Conservation (phyloP, 1,140 invertebrate species). For the Ceratitis capitata region DNA sequence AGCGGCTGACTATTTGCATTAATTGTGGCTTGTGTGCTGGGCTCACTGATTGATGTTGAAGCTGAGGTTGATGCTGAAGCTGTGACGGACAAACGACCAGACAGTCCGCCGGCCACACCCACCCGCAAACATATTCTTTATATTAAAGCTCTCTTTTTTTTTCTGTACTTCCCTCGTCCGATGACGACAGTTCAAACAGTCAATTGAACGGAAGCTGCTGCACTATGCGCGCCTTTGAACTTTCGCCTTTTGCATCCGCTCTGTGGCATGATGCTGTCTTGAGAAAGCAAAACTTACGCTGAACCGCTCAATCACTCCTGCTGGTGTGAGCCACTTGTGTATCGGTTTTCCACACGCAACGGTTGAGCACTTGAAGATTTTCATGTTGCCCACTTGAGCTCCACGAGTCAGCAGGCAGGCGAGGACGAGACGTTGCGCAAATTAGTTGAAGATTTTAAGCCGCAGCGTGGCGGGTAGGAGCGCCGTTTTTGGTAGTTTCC, state of each 20-base stretch:
- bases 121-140: no score
- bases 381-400: not conserved
- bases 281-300: slow-evolving; percentile 39
- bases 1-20: not conserved
- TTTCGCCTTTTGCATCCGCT: slow-evolving; percentile 5
- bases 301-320: slow-evolving; percentile 46
- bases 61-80: not conserved
- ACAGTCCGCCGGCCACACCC: not conserved
- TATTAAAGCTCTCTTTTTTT: no score
- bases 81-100: not conserved
- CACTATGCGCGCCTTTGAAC: slow-evolving; percentile 17
- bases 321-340: slow-evolving; percentile 65
- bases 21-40: slow-evolving; percentile 27
- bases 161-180: no score
- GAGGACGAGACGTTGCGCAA: not conserved
- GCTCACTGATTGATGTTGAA: not conserved
- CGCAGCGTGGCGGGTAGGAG: not conserved
- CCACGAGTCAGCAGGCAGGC: not conserved
- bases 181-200: slow-evolving; percentile 53
- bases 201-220: slow-evolving; percentile 58
- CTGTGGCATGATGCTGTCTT: not conserved
- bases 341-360: slow-evolving; percentile 36
- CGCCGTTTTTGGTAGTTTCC: not conserved
- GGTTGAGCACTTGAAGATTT: slow-evolving; percentile 22
- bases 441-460: not conserved